Conservation (phyloP, 2,797 vertebrate species). For the Limosa lapponica region DNA sequence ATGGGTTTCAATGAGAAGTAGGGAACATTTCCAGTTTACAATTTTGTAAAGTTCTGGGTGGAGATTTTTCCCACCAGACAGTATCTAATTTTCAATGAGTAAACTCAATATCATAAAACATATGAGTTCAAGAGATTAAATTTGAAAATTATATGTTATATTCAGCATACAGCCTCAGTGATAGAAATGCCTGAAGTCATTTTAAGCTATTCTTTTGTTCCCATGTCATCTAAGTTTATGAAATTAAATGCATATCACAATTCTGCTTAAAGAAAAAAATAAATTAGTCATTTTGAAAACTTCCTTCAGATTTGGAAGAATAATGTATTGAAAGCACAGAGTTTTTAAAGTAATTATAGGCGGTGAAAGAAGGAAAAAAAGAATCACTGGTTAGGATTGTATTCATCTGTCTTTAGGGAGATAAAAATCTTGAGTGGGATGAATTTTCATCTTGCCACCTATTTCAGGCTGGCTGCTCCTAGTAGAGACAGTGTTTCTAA, state of each 20-base stretch:
- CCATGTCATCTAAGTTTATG: constrained; percentile 16
- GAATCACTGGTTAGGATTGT: not conserved
- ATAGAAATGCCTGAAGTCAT: constrained; percentile 10
- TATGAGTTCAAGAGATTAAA: constrained; percentile 1
- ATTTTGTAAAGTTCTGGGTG: not conserved
- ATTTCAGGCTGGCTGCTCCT: not conserved
- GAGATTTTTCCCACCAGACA: not conserved
- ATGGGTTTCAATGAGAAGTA: not conserved
- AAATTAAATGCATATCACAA: constrained; percentile 41
- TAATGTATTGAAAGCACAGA: constrained; percentile 16
- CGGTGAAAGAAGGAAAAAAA: not conserved
- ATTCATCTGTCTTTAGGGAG: not conserved
- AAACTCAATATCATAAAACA: constrained; percentile 37
- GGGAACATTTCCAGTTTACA: not conserved
- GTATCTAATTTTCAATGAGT: constrained; percentile 38
- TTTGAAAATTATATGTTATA: constrained; percentile 49
- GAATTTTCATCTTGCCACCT: not conserved
- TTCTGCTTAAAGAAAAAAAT: not conserved
- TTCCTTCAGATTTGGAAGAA: constrained; percentile 46
- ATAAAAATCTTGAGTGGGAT: not conserved
- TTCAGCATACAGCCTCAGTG: not conserved
- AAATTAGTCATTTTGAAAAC: constrained; percentile 11
- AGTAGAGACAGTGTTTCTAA: not conserved
- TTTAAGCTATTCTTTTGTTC: constrained; percentile 39
- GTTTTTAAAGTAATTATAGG: not conserved